Evolutionary conservation across 2,113 vertebrate genomes (phyloP).

Genomic region (Picathartes gymnocephalus): DNA sequence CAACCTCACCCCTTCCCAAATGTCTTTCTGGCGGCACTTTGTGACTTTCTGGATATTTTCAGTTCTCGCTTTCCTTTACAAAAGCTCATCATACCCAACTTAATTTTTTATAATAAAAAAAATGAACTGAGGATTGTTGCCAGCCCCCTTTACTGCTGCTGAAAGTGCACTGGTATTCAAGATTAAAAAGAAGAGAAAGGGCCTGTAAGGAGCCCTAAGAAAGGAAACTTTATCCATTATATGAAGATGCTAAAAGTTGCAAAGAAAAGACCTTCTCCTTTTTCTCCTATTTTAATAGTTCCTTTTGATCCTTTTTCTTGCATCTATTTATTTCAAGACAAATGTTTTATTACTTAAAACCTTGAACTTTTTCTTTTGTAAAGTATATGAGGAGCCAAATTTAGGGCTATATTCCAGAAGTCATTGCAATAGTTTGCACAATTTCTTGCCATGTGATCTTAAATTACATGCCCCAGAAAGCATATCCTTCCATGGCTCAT

Average conservation of each 20-base stretch:
- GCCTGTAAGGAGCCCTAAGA: not conserved
- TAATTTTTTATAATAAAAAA: conserved; percentile 46
- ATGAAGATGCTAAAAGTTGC: not conserved
- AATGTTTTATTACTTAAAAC: not conserved
- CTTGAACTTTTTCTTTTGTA: not conserved
- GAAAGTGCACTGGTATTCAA: not conserved
- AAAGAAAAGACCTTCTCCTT: not conserved
- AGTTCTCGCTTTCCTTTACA: conserved; percentile 42
- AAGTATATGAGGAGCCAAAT: not conserved
- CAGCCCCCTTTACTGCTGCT: conserved; percentile 3
- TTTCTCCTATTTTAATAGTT: not conserved
- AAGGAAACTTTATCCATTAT: not conserved
- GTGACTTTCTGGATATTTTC: conserved; percentile 61
- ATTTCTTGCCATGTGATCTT: not conserved
- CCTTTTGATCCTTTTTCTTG: not conserved
- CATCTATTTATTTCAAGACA: not conserved
- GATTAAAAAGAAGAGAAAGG: not conserved
- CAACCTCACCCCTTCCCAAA: conserved; percentile 56
- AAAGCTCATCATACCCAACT: conserved; percentile 48
- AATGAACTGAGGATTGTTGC: conserved; percentile 26
- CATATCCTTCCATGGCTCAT: not conserved
- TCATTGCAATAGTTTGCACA: not conserved
- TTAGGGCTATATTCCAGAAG: not conserved
- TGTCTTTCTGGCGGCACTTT: conserved; percentile 36
- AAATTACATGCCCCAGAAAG: conserved; percentile 19